Evolutionary conservation across 2,888 invertebrate species (phyloP).

Genomic region (Axea sp.): DNA sequence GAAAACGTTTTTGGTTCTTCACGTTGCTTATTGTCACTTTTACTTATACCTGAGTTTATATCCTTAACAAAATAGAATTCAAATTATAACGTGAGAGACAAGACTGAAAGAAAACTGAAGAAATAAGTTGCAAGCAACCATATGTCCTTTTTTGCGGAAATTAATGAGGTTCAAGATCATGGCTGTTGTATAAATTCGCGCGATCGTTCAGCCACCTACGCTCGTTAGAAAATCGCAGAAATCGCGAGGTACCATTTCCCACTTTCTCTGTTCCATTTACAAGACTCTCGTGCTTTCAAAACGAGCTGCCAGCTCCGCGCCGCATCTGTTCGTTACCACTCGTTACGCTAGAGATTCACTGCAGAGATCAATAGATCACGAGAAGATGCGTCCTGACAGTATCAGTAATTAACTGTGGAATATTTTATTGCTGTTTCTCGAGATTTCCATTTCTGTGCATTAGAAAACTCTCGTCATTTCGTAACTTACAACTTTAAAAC

Average conservation of each 20-base stretch:
- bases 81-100: too few relatives aligned
- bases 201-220: constrained; percentile 42
- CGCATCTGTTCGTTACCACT: constrained; percentile 49
- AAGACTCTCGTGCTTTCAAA: constrained; percentile 59
- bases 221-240: constrained; percentile 57
- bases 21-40: too few relatives aligned
- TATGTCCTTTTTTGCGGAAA: constrained; percentile 30
- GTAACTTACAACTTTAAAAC: constrained; percentile 14
- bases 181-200: constrained; percentile 37
- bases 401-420: constrained; percentile 50
- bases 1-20: too few relatives aligned
- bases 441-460: constrained; percentile 42
- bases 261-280: constrained; percentile 67
- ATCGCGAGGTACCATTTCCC: constrained; percentile 66
- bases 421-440: constrained; percentile 38
- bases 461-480: constrained; percentile 41
- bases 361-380: constrained; percentile 57
- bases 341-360: constrained; percentile 51
- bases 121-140: too few relatives aligned
- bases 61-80: too few relatives aligned
- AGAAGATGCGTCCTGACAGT: constrained; percentile 48
- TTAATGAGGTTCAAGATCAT: constrained; percentile 62
- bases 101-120: too few relatives aligned
- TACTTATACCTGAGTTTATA: too few relatives aligned
- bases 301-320: constrained; percentile 42